Conservation (phyloP, 2,797 vertebrate genomes). For the Apodemus agrarius region DNA sequence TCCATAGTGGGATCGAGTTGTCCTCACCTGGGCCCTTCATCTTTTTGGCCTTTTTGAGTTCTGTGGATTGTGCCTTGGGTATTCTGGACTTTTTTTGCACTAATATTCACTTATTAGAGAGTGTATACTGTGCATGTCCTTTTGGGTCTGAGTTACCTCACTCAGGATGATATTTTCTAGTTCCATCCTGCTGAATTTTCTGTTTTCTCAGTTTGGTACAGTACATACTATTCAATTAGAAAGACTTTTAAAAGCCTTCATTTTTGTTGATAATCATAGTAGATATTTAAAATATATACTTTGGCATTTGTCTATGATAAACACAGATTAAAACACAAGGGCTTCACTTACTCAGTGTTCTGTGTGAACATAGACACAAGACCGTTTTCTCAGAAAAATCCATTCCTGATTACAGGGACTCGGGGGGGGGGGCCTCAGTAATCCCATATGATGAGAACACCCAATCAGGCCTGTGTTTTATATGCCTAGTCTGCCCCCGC, state of each 20-base stretch:
- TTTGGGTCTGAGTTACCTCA: too few species aligned
- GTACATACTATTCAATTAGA: not conserved
- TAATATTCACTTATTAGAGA: too few species aligned
- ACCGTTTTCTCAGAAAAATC: not conserved
- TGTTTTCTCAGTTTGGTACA: not conserved
- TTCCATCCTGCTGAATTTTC: not conserved
- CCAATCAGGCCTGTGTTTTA: not conserved
- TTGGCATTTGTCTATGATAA: constrained; percentile 47
- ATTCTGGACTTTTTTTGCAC: too few species aligned
- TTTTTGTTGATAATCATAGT: constrained; percentile 35
- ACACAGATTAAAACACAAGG: not conserved
- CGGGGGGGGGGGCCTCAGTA: not conserved
- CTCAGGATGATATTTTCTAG: too few species aligned
- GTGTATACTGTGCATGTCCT: too few species aligned
- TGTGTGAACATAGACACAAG: not conserved
- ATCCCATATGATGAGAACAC: not conserved
- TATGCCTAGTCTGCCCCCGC: not conserved
- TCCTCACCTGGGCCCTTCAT: too few species aligned
- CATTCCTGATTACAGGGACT: not conserved
- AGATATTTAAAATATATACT: constrained; percentile 35
- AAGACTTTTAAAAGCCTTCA: not conserved
- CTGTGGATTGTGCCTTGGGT: too few species aligned
- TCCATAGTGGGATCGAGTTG: too few species aligned
- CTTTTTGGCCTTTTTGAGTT: too few species aligned
- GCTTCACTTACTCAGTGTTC: not conserved